Base-by-base conservation (phyloP, 2,113 vertebrate genomes). In the Tringa solitaria region DNA sequence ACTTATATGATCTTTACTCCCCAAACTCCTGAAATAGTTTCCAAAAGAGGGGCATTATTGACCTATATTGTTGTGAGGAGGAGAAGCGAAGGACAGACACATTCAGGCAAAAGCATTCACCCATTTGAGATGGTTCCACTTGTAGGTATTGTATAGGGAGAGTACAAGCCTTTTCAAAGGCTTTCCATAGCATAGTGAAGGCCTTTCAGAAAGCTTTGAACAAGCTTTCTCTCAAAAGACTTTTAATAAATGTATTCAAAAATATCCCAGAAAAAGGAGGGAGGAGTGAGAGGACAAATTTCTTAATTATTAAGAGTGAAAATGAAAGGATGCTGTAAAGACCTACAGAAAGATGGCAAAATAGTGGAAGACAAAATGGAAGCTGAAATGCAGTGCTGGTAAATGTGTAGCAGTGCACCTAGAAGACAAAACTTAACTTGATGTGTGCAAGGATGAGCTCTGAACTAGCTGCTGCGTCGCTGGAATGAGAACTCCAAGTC, bases 121-220 rank as follows among this genome's bases (percentile, higher is more conserved):
- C 10, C 32, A 15, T 83, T 59, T 73, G n/a, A 82, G 46, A 54
- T 77, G n/a, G 39, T 87, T 89, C 59, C 54, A 50, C 33, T 41
- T 46, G 32, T 51, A 88, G 75, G 46, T 5, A 5, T 23, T 73
- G 54, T 33, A 59, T 5, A 0, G 45, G n/a, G 41, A 73, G 41
- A 60, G 27, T 15, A 70, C 28, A 50, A 93, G n/a, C 32, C 35
- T 92, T 89, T 95, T 84, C 39, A 91, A 95, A 94, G 39, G 39
- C 72, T 87, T 84, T 95, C 89, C 83, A 92, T 51, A 64, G 48
- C 33, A 70, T 5, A 81, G 54, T 28, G 37, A 81, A 81, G 33
- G 91, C 72, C 43, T 89, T 94, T 81, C n/a, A 76, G 45, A 85
- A 93, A 88, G 33, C 67, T 93, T 90, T 95, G 59, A 63, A 90